Evolutionary conservation across 2,797 vertebrate species (phyloP), one percentile per base, ranked within the genome.

Genomic region (Eleutherodactylus coqui): DNA sequence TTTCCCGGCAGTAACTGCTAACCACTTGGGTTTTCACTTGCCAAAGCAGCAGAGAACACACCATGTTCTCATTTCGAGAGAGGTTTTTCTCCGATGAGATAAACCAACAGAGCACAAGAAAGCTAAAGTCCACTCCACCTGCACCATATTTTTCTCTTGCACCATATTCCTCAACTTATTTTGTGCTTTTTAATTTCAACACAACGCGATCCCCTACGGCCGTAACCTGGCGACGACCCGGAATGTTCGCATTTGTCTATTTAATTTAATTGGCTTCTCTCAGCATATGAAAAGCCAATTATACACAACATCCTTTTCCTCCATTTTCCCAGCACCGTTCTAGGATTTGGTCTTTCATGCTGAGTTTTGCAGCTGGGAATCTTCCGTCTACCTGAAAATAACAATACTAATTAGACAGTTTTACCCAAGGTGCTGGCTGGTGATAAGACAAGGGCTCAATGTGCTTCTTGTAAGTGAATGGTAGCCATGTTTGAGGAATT

Each of bases 241-340:
- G 49, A 34, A 47, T 79, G 76, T 64, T 81, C 70, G 9, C 21
- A 41, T 62, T 76, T 55, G 75, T 86, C 43, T 51, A 19, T 21
- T 86, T 88, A 90, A 88, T 81, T 88, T 38, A 24, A 83, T 86
- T 81, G 89, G 75, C 85, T 85, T 83, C 58, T 78, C n/a, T 83
- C 88, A 84, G 67, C 81, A 84, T 62, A 86, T 80, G 88, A 87
- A 82, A 82, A 73, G 38, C 0, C 38, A 9, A 60, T 90, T 91
- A 89, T 85, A 78, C 36, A 51, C 89, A 45, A 19, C 64, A 4
- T 73, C 16, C 19, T 8, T 41, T 88, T 86, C 87, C 81, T 53
- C 90, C 82, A 84, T 78, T 47, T 82, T 87, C 88, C 81, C 53
- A 89, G 5, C 60, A 82, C 88, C 34, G 86, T 36, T 3, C 75